Conservation (phyloP, 2,888 invertebrate genomes). For the Phyllotreta striolata region DNA sequence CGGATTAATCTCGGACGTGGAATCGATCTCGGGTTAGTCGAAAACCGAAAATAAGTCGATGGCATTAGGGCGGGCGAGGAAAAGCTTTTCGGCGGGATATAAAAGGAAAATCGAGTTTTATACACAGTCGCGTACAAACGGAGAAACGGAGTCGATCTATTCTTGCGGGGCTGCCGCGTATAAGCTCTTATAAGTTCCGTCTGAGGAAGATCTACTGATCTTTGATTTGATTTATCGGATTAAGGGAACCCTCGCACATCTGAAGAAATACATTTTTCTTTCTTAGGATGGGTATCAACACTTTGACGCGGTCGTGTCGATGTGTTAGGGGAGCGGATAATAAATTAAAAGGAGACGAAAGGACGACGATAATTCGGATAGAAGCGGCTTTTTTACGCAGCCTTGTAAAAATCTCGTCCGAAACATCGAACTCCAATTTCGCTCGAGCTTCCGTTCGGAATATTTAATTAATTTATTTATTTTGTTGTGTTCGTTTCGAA, state of each 20-base stretch:
- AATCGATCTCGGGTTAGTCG: no score
- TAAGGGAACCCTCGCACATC: slow-evolving; percentile 51
- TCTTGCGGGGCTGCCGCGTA: slow-evolving; percentile 41
- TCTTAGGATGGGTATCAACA: slow-evolving; percentile 47
- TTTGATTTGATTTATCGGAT: slow-evolving; percentile 59
- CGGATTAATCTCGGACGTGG: no score
- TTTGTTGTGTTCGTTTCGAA: slow-evolving; percentile 56
- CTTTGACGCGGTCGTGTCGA: slow-evolving; percentile 45
- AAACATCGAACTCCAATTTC: slow-evolving; percentile 30
- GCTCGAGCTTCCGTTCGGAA: slow-evolving; percentile 28
- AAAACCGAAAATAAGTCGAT: no score
- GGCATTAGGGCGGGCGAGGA: no score
- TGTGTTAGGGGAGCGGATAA: slow-evolving; percentile 41
- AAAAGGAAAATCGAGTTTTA: slow-evolving; percentile 40
- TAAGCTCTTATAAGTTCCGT: slow-evolving; percentile 47
- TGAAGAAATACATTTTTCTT: slow-evolving; percentile 51
- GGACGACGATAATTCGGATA: slow-evolving; percentile 8
- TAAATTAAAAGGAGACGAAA: slow-evolving; percentile 38
- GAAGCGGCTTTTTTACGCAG: slow-evolving; percentile 14
- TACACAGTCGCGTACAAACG: slow-evolving; percentile 2
- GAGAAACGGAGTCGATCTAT: slow-evolving; percentile 36
- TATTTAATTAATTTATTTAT: slow-evolving; percentile 58
- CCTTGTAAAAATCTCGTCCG: not conserved
- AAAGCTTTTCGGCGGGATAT: not conserved
- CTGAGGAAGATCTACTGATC: slow-evolving; percentile 50